Evolutionary conservation across 37 sponge, comb jelly and placozoan species (phyloP).

Genomic region (Amphimedon queenslandica): DNA sequence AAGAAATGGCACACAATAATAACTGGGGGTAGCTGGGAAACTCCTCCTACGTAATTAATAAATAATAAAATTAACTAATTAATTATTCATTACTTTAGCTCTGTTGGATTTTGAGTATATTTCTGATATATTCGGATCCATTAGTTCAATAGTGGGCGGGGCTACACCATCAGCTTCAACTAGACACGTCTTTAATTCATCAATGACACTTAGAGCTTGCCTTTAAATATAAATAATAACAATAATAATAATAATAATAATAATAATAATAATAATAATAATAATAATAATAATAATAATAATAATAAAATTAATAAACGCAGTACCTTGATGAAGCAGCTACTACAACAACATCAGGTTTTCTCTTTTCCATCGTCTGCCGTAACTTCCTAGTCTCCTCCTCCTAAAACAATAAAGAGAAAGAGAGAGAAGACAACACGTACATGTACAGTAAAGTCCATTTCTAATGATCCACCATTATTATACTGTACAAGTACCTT

Average conservation of each 20-base stretch:
- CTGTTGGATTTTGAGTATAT: conserved; percentile 64
- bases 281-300: no score
- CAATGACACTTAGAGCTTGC: conserved; percentile 57
- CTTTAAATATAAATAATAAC: no score
- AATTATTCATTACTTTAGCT: conserved; percentile 31
- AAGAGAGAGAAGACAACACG: background rate
- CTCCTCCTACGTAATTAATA: conserved; percentile 31
- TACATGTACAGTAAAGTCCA: background rate
- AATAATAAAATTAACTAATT: background rate
- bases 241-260: no score
- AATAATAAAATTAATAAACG: no score
- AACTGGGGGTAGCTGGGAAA: conserved; percentile 79
- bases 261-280: no score
- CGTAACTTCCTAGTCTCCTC: conserved; percentile 58
- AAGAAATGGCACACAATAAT: conserved; percentile 75
- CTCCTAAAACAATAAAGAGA: conserved; percentile 7
- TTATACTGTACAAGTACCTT: background rate
- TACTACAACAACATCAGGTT: conserved; percentile 62
- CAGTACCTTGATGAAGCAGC: conserved; percentile 10
- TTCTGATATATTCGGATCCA: conserved; percentile 60
- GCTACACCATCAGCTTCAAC: conserved; percentile 52
- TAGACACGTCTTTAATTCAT: conserved; percentile 56
- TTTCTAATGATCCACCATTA: background rate
- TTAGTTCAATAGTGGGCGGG: conserved; percentile 52
- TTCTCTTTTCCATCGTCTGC: conserved; percentile 42